These are phyloP conservation scores for Drosophila nasuta DNA, from an alignment of 1,140 invertebrate species.

Conservation along the genomic window DNA sequence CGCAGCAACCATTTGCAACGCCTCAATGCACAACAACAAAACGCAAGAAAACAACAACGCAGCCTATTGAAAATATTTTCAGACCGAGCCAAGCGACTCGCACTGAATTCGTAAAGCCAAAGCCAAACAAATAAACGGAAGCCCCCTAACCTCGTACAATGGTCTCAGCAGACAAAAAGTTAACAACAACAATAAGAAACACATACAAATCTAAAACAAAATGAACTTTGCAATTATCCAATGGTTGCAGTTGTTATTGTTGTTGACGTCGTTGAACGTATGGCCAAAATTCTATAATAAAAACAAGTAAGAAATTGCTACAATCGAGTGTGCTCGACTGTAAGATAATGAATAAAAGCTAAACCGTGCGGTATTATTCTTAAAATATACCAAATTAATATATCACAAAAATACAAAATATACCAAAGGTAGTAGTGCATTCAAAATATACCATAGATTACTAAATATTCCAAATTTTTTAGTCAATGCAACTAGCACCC, in stretches of 20 bases:
- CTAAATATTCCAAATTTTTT: too few relatives aligned
- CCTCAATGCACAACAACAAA: constrained; percentile 73
- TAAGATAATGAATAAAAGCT: too few relatives aligned
- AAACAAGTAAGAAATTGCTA: too few relatives aligned
- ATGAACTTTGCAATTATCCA: constrained; percentile 67
- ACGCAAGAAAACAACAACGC: constrained; percentile 27
- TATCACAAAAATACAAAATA: too few relatives aligned
- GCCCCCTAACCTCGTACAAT: constrained; percentile 57
- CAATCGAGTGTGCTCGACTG: too few relatives aligned
- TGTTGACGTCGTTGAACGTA: constrained; percentile 37
- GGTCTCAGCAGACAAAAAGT: constrained; percentile 25
- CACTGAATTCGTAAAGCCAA: constrained; percentile 69
- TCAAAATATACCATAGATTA: too few relatives aligned
- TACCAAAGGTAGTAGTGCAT: too few relatives aligned
- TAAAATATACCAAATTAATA: too few relatives aligned
- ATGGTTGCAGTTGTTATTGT: constrained; percentile 29
- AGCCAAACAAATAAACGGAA: constrained; percentile 80
- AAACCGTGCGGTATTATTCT: too few relatives aligned
- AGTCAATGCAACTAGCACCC: too few relatives aligned
- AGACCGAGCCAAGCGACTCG: constrained; percentile 51
- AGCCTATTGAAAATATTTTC: constrained; percentile 66
- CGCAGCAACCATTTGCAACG: constrained; percentile 71
- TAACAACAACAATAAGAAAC: constrained; percentile 30
- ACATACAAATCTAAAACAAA: constrained; percentile 35
- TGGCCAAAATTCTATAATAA: constrained; percentile 19